phyloP scores from a whole-genome alignment of 2,797 vertebrate species.

The Luscinia luscinia region DNA sequence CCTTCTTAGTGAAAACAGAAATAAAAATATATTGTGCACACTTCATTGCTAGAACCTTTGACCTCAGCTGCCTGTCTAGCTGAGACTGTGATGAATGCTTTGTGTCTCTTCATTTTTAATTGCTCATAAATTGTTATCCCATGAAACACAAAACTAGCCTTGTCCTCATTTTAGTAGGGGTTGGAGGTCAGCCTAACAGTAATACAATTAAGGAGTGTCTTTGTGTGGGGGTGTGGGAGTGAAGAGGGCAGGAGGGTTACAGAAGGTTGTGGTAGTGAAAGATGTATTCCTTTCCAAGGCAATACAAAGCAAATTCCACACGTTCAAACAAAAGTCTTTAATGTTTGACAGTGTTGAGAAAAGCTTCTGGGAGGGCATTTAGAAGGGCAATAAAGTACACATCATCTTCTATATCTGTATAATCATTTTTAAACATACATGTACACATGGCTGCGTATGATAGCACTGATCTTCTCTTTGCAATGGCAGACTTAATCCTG shows the following conservation, averaged over 20 bases:
- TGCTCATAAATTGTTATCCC: slow-evolving; percentile 98
- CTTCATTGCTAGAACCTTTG: slow-evolving; percentile 91
- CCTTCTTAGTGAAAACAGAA: slow-evolving; percentile 97
- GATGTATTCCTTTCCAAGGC: slow-evolving; percentile 73
- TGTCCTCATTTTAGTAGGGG: slow-evolving; percentile 84
- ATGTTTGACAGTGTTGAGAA: slow-evolving; percentile 47
- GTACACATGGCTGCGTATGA: background rate
- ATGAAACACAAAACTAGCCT: slow-evolving; percentile 86
- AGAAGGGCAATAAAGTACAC: slow-evolving; percentile 69
- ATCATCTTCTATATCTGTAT: slow-evolving; percentile 52
- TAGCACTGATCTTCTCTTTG: background rate
- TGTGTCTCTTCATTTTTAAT: slow-evolving; percentile 94
- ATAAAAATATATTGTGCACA: slow-evolving; percentile 99
- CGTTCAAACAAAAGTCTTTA: slow-evolving; percentile 70
- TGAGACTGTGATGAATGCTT: slow-evolving; percentile 92
- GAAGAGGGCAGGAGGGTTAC: slow-evolving; percentile 75
- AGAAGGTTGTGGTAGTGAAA: slow-evolving; percentile 76
- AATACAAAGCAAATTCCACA: slow-evolving; percentile 75
- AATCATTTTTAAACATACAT: slow-evolving; percentile 48
- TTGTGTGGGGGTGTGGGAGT: slow-evolving; percentile 79
- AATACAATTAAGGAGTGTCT: slow-evolving; percentile 86
- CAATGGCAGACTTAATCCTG: background rate
- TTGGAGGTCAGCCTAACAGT: slow-evolving; percentile 84
- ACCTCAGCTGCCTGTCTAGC: slow-evolving; percentile 88
- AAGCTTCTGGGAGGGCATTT: slow-evolving; percentile 71